These are phyloP conservation scores for Orchesella flavescens DNA, from an alignment of 2,888 invertebrate genomes.

Conservation along the genomic window DNA sequence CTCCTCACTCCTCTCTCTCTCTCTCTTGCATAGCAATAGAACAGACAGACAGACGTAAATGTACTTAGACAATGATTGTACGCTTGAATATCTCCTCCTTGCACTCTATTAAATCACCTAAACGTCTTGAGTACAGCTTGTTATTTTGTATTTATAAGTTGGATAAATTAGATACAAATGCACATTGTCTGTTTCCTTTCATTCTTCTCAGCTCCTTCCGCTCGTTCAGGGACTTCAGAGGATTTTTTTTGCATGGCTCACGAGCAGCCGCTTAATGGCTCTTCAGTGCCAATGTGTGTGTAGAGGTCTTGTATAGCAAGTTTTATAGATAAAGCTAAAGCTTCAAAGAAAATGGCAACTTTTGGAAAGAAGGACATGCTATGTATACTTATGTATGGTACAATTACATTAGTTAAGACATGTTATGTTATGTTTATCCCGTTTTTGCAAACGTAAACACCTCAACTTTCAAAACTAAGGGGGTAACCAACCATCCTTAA, in stretches of 20 bases:
- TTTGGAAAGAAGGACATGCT: neutral
- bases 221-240: too few relatives aligned
- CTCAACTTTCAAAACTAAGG: neutral
- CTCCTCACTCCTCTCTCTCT: neutral
- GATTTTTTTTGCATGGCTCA: neutral
- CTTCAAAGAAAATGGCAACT: too few relatives aligned
- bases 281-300: neutral
- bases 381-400: neutral
- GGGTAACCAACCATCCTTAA: slow-evolving; percentile 1
- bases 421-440: neutral
- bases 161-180: too few relatives aligned
- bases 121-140: too few relatives aligned
- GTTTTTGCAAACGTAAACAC: slow-evolving; percentile 11
- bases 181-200: too few relatives aligned
- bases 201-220: too few relatives aligned
- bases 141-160: too few relatives aligned
- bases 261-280: neutral
- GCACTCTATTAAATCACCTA: too few relatives aligned
- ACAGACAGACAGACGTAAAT: too few relatives aligned
- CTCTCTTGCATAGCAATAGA: neutral
- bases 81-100: too few relatives aligned
- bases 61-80: too few relatives aligned
- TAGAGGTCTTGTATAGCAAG: neutral
- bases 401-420: slow-evolving; percentile 1
- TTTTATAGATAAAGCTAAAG: too few relatives aligned